A percentile compares a stretch with the other conserved stretches of the same genome.
Conservation (phyloP, 2,888 invertebrate genomes). For the Trissolcus japonicus region DNA sequence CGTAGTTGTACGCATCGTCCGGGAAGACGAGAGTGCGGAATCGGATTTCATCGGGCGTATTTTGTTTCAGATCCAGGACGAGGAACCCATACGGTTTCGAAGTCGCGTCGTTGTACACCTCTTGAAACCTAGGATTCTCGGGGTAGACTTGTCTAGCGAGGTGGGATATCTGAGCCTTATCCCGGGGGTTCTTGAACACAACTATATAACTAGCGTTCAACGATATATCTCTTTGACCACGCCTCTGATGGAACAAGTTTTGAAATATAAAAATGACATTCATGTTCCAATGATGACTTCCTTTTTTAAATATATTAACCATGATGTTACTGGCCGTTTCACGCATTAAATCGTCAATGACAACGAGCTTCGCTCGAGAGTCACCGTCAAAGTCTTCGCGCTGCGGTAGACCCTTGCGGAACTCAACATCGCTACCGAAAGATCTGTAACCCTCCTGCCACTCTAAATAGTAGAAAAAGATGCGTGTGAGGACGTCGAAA, state of each 20-base stretch:
- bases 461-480: slow-evolving; percentile 48
- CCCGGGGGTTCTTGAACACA: too few species aligned
- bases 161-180: too few species aligned
- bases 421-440: slow-evolving; percentile 29
- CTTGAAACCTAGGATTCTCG: slow-evolving; percentile 10
- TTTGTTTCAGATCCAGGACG: not conserved
- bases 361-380: too few species aligned
- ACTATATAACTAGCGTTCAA: slow-evolving; percentile 1
- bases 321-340: slow-evolving; percentile 23
- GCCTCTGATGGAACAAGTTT: not conserved
- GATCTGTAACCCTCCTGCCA: slow-evolving; percentile 35
- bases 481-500: too few species aligned
- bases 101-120: slow-evolving; percentile 10
- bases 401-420: slow-evolving; percentile 31
- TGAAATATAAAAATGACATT: slow-evolving; percentile 6
- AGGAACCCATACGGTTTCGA: not conserved
- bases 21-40: not conserved
- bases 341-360: too few species aligned
- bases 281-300: slow-evolving; percentile 54
- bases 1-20: not conserved
- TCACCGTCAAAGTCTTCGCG: slow-evolving; percentile 24
- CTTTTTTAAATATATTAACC: slow-evolving; percentile 59
- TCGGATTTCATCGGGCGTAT: not conserved
- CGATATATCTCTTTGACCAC: not conserved
- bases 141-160: too few species aligned